Evolutionary conservation across 2,888 invertebrate genomes (phyloP).

Genomic region (Drosophila falleni): DNA sequence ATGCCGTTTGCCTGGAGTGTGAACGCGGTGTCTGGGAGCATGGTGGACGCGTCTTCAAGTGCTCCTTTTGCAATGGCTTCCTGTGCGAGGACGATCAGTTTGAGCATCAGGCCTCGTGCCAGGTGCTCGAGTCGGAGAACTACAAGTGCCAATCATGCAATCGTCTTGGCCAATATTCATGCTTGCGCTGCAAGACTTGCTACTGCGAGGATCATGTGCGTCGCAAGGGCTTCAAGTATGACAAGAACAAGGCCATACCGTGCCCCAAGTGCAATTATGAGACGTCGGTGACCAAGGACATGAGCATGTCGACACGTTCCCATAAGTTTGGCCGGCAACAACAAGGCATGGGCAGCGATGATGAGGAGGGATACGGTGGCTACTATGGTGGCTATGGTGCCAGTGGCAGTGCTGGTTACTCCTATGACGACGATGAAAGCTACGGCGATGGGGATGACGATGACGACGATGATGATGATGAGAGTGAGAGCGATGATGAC

Average conservation of each 20-base stretch:
- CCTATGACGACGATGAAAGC: constrained; percentile 74
- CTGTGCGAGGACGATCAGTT: constrained; percentile 88
- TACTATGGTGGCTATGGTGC: constrained; percentile 84
- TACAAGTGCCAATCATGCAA: constrained; percentile 99
- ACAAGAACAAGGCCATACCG: constrained; percentile 93
- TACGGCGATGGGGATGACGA: constrained; percentile 71
- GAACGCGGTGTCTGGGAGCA: constrained; percentile 98
- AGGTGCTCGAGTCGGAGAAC: constrained; percentile 96
- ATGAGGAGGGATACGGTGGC: constrained; percentile 87
- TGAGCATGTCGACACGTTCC: constrained; percentile 97
- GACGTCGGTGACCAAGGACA: constrained; percentile 96
- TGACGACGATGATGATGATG: constrained; percentile 76
- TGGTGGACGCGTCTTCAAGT: constrained; percentile 95
- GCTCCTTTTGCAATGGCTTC: constrained; percentile 95
- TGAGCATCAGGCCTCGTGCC: constrained; percentile 98
- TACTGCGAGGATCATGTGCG: constrained; percentile 98
- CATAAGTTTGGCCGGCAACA: constrained; percentile 96
- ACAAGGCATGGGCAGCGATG: constrained; percentile 88
- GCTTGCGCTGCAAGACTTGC: constrained; percentile 97
- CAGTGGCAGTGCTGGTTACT: constrained; percentile 86
- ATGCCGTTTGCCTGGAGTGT: constrained; percentile 96
- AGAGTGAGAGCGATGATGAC: constrained; percentile 61
- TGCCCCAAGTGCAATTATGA: constrained; percentile 98
- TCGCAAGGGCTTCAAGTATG: constrained; percentile 95
- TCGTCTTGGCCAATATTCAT: constrained; percentile 97